phyloP scores from a whole-genome alignment of 2,797 vertebrate species.

The Gobio occitaniae region DNA sequence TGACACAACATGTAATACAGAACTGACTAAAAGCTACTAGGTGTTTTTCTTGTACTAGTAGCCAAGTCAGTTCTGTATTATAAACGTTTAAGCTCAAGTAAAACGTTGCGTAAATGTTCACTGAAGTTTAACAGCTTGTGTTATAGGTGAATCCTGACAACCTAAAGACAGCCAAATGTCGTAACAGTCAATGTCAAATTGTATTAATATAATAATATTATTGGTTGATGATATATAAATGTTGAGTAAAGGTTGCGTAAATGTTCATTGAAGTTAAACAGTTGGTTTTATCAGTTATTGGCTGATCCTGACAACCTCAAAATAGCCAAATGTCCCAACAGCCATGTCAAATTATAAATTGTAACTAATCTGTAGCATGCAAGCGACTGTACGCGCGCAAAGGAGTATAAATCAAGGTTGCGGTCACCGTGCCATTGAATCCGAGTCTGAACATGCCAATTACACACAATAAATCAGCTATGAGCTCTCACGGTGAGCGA shows the following conservation, averaged over 20 bases:
- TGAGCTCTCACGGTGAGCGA: slow-evolving; percentile 8
- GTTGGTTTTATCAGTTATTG: background rate
- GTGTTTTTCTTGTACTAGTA: background rate
- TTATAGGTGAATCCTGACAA: background rate
- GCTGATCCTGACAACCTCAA: slow-evolving; percentile 3
- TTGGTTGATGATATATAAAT: background rate
- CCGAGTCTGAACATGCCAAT: slow-evolving; percentile 60
- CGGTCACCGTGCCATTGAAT: background rate
- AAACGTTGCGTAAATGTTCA: background rate
- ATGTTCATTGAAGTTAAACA: background rate
- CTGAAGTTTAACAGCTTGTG: background rate
- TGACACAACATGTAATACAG: background rate
- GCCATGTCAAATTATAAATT: slow-evolving; percentile 4
- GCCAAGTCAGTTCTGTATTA: background rate
- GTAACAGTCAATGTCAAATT: background rate
- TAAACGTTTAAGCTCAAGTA: background rate
- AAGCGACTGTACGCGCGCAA: background rate
- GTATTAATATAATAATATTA: background rate
- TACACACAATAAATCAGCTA: slow-evolving; percentile 71
- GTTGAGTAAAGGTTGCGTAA: background rate
- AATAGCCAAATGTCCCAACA: background rate
- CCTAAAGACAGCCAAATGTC: background rate
- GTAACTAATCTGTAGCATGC: background rate
- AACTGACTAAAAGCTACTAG: background rate
- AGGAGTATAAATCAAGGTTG: slow-evolving; percentile 42